These are phyloP conservation scores for Dasyurus viverrinus DNA, from an alignment of 2,113 vertebrate genomes.

Conservation along the genomic window DNA sequence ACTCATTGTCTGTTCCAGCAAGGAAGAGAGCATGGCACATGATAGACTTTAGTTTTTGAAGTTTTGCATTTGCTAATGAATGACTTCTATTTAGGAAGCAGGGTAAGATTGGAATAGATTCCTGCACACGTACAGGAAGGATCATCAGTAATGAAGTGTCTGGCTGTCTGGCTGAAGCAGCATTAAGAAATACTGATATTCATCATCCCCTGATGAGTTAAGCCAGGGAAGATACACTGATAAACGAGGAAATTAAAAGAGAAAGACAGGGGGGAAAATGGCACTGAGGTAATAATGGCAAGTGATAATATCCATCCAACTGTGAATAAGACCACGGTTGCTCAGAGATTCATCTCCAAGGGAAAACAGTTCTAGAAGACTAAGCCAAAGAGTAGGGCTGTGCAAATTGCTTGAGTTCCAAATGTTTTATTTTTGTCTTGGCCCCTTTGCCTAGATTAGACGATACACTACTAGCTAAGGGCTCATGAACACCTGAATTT, in stretches of 20 bases:
- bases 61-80: slow-evolving; percentile 46
- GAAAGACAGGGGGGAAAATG: background rate
- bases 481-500: background rate
- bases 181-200: background rate
- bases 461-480: slow-evolving; percentile 43
- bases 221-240: background rate
- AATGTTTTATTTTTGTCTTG: background rate
- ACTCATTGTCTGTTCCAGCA: background rate
- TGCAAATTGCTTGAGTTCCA: slow-evolving; percentile 3
- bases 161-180: background rate
- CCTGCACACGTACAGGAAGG: background rate
- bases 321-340: background rate
- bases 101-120: background rate
- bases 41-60: slow-evolving; percentile 9
- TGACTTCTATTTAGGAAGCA: background rate
- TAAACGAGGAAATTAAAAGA: slow-evolving; percentile 50
- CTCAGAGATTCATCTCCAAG: slow-evolving; percentile 35
- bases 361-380: background rate
- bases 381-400: slow-evolving; percentile 5
- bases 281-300: slow-evolving; percentile 20
- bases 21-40: background rate
- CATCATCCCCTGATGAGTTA: slow-evolving; percentile 34
- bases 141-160: slow-evolving; percentile 11
- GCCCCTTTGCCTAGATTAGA: slow-evolving; percentile 41
- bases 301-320: background rate